phyloP scores from a whole-genome alignment of 2,113 vertebrate genomes.

The Mastomys natalensis region DNA sequence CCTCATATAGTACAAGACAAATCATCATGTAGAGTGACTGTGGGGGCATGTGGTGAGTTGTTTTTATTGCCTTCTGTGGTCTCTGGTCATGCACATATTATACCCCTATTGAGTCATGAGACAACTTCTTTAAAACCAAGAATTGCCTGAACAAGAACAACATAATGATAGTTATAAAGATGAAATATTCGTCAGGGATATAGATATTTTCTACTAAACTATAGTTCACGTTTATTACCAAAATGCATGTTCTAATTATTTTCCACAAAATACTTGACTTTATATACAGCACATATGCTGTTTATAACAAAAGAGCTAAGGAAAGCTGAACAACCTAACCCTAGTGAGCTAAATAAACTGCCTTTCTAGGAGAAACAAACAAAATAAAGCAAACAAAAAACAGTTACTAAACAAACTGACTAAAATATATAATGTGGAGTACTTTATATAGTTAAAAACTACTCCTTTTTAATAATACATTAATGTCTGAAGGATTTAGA shows the following conservation, averaged over 20 bases:
- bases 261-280: conserved; percentile 16
- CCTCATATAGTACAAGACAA: background rate
- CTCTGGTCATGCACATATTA: background rate
- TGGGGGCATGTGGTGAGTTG: background rate
- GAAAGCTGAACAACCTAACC: background rate
- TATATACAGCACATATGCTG: background rate
- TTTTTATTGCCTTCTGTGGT: background rate
- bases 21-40: background rate
- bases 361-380: background rate
- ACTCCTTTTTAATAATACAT: background rate
- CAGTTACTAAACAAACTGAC: background rate
- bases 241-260: conserved; percentile 6
- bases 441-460: background rate
- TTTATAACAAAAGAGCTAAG: conserved; percentile 26
- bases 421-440: background rate
- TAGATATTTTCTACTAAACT: background rate
- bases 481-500: background rate
- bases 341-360: background rate
- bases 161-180: background rate
- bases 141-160: background rate
- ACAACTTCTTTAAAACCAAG: background rate
- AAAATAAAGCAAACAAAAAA: background rate
- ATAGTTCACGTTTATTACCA: background rate
- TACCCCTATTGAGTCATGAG: background rate
- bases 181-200: background rate